These are phyloP conservation scores for Campaea margaritaria DNA, from an alignment of 2,888 invertebrate genomes.

Conservation along the genomic window DNA sequence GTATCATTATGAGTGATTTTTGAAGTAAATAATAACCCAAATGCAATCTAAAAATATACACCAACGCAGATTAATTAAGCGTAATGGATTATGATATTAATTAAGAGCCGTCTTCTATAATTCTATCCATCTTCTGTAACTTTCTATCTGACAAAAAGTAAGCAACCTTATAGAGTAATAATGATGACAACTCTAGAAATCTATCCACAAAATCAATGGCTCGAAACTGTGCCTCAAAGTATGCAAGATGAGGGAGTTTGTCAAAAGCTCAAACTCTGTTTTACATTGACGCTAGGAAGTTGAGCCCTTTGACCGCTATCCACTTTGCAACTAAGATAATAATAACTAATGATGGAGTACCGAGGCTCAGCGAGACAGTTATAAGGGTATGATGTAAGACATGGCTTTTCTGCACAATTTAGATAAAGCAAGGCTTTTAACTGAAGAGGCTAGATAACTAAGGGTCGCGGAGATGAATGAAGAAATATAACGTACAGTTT, in stretches of 20 bases:
- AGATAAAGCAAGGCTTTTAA: conserved; percentile 3
- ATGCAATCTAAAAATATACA: no score
- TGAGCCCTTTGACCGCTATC: conserved; percentile 38
- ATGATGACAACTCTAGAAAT: not conserved
- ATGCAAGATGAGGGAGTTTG: not conserved
- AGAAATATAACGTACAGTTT: no score
- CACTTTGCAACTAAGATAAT: conserved; percentile 40
- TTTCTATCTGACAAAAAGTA: not conserved
- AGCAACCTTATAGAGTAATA: not conserved
- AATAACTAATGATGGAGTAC: conserved; percentile 38
- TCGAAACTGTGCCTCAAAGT: not conserved
- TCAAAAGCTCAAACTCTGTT: conserved; percentile 10
- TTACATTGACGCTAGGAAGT: conserved; percentile 24
- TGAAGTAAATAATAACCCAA: no score
- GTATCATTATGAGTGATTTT: no score
- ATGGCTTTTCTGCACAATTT: conserved; percentile 22
- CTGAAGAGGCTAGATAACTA: not conserved
- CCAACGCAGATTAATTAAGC: no score
- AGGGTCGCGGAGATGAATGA: not conserved
- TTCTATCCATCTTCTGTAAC: no score
- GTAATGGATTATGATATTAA: no score
- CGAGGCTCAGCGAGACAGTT: conserved; percentile 22
- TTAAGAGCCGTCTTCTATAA: no score
- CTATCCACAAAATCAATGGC: no score
- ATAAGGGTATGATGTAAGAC: conserved; percentile 27